phyloP scores from a whole-genome alignment of 2,113 vertebrate genomes.

The Erythrocercus mccallii region DNA sequence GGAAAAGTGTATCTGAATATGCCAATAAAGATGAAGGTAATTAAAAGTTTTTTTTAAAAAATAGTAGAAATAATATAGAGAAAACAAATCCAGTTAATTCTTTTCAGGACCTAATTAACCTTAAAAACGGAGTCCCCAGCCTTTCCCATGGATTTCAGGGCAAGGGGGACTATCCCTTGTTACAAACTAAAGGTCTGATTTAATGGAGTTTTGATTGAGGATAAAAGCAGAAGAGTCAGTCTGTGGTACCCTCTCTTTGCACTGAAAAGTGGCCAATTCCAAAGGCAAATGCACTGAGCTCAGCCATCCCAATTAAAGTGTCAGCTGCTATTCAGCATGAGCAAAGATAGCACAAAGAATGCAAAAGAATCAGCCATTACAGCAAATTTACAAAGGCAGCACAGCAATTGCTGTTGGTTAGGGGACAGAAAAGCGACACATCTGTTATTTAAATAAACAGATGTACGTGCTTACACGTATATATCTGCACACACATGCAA shows the following conservation, averaged over 20 bases:
- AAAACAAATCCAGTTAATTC: constrained; percentile 8
- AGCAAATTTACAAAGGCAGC: background rate
- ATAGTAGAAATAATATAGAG: background rate
- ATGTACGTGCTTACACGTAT: too few relatives aligned
- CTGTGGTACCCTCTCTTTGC: constrained; percentile 1
- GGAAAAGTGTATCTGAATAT: background rate
- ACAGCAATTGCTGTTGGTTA: background rate
- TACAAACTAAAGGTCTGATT: constrained; percentile 7
- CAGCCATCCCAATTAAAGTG: constrained; percentile 25
- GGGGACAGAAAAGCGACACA: background rate
- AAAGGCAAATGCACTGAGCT: constrained; percentile 16
- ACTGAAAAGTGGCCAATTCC: constrained; percentile 12
- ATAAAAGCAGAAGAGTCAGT: constrained; percentile 10
- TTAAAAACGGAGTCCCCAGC: background rate
- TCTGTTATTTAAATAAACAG: background rate
- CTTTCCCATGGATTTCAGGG: constrained; percentile 29
- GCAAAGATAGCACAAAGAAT: constrained; percentile 1
- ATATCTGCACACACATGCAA: background rate
- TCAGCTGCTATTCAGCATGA: background rate
- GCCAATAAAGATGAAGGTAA: background rate
- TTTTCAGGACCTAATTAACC: constrained; percentile 39
- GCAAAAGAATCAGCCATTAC: background rate
- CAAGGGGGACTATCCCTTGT: background rate
- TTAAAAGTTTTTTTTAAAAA: background rate
- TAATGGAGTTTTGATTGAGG: constrained; percentile 40